A percentile compares a stretch with the other conserved stretches of the same genome.
Evolutionary conservation across 2,797 vertebrate species (phyloP).

Genomic region (Chiroxiphia lanceolata): DNA sequence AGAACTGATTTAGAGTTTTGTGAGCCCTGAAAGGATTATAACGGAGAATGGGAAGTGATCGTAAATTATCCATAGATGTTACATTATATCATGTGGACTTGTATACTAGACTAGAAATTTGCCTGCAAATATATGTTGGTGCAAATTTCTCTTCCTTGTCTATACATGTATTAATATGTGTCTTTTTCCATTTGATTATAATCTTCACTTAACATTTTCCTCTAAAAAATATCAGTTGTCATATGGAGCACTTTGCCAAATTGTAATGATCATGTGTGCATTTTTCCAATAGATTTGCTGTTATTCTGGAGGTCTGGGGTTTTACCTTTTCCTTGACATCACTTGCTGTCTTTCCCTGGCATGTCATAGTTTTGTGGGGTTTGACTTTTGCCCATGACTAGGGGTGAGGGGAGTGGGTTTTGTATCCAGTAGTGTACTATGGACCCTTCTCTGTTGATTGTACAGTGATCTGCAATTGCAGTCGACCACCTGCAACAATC

Average conservation of each 20-base stretch:
- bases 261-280: background rate
- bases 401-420: background rate
- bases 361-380: background rate
- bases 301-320: background rate
- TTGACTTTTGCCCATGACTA: background rate
- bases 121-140: background rate
- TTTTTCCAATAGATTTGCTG: background rate
- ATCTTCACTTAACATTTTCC: background rate
- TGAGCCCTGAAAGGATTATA: background rate
- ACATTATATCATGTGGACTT: background rate
- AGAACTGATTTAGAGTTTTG: background rate
- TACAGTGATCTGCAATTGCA: background rate
- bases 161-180: background rate
- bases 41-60: background rate
- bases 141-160: background rate
- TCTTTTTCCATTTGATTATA: background rate
- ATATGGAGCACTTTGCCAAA: background rate
- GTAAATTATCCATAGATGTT: background rate
- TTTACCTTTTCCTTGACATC: background rate
- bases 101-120: background rate
- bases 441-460: background rate
- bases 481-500: background rate
- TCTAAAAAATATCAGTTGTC: background rate
- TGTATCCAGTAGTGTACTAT: background rate
- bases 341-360: background rate